A percentile compares a stretch with the other conserved stretches of the same genome.
Evolutionary conservation across 2,888 invertebrate genomes (phyloP).

Genomic region (Prosopocoilus inquinatus): DNA sequence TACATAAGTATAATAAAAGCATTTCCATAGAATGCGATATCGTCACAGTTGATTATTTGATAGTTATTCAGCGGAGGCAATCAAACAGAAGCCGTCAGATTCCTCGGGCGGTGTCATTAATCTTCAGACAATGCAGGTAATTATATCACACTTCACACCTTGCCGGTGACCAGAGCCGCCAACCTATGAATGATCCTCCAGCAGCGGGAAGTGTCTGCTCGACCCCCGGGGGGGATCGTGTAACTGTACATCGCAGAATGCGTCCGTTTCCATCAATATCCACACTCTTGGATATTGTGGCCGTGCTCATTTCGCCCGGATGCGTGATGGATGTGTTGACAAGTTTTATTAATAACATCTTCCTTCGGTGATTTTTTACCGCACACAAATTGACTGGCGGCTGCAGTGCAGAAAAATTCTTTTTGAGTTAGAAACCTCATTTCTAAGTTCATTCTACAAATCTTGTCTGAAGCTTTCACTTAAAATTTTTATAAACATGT

Average conservation of each 20-base stretch:
- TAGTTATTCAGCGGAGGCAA: conserved; percentile 41
- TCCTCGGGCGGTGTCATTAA: conserved; percentile 46
- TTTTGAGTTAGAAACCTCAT: too few relatives aligned
- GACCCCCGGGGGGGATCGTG: conserved; percentile 8
- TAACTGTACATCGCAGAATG: conserved; percentile 3
- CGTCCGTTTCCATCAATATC: neutral
- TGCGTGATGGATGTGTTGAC: neutral
- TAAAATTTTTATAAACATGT: too few relatives aligned
- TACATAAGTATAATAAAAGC: conserved; percentile 9
- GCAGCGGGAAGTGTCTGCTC: conserved; percentile 15
- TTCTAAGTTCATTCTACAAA: too few relatives aligned
- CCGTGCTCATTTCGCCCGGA: neutral
- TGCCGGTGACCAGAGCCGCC: conserved; percentile 11
- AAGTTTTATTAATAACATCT: neutral
- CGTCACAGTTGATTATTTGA: conserved; percentile 46
- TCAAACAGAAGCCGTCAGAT: conserved; percentile 49
- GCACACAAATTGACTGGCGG: too few relatives aligned
- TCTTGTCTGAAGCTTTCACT: too few relatives aligned
- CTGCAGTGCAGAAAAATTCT: too few relatives aligned
- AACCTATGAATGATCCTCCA: conserved; percentile 16
- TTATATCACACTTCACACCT: conserved; percentile 42
- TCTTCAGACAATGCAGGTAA: conserved; percentile 50
- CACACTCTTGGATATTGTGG: neutral
- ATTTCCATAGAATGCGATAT: conserved; percentile 30
- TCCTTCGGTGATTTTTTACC: too few relatives aligned